A percentile compares a stretch with the other conserved stretches of the same genome.
phyloP scores from a whole-genome alignment of 2,888 invertebrate species.

The Auanema sp. region DNA sequence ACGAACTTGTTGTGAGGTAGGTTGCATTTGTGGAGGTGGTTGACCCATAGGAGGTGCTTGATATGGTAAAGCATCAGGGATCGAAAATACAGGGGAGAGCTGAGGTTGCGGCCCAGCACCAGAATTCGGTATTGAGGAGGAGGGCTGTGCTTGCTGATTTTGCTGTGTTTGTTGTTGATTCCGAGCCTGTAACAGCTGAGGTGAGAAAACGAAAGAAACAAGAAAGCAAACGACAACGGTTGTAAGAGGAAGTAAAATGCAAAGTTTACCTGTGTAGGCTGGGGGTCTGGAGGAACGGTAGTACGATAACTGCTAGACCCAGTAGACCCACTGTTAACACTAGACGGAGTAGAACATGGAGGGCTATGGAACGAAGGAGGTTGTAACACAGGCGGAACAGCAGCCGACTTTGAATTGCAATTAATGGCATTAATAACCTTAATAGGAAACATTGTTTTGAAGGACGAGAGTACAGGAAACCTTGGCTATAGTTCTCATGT shows the following conservation, averaged over 20 bases:
- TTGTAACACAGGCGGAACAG: constrained; percentile 59
- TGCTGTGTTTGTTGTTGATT: constrained; percentile 1
- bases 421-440: constrained; percentile 62
- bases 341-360: constrained; percentile 22
- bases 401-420: constrained; percentile 61
- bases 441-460: not conserved
- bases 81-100: constrained; percentile 9
- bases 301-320: constrained; percentile 25
- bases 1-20: constrained; percentile 5
- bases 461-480: constrained; percentile 19
- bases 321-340: constrained; percentile 23
- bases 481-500: constrained; percentile 63
- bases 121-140: not conserved
- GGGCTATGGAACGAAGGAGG: constrained; percentile 40
- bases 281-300: constrained; percentile 50
- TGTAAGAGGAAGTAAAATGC: not conserved
- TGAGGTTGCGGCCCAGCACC: constrained; percentile 3
- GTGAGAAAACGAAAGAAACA: not conserved
- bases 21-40: constrained; percentile 49
- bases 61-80: constrained; percentile 6
- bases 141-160: not conserved
- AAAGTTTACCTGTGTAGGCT: constrained; percentile 38
- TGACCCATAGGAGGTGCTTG: constrained; percentile 48
- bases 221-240: not conserved
- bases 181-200: not conserved